Evolutionary conservation across 2,797 vertebrate species (phyloP), one percentile per base, ranked within the genome.

Genomic region (Aulostomus chinensis): DNA sequence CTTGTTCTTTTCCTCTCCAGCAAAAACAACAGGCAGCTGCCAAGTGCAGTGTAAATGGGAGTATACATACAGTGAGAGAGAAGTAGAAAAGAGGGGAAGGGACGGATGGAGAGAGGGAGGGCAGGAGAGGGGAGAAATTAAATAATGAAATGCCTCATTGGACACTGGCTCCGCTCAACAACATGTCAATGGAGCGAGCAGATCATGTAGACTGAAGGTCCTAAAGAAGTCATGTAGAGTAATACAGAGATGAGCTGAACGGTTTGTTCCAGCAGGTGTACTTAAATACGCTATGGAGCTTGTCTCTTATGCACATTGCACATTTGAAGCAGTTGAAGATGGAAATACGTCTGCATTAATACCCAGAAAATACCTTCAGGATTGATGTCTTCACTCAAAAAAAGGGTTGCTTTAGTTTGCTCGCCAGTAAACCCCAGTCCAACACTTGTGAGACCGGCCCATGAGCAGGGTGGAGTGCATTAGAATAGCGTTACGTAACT

Each of bases 41-140:
- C 86, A 86, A 86, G 71, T 50, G 76, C 76, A 54, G 69, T 76
- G 81, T 87, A 83, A 85, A 86, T 86, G 80, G 68, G 72, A 82
- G 81, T 71, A 81, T 64, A 85, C 73, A 79, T 78, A 51, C 67
- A 64, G 73, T 14, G 30, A 28, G 48, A 50, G 58, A 54, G 35
- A 35, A 41, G 8, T 48, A 29, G 34, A 5, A 35, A 40, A 41
- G 11, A 6, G 2, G 26, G 11, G 29, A 11, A 17, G 11, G 31
- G 29, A 50, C 10, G 14, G 37, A 29, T 24, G 15, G 29, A 40
- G 41, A 12, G 32, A 58, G 52, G 43, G 60, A 32, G 46, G 55
- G n/a, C n/a, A n/a, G 64, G 31, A 61, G 14, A 4, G 8, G 53
- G 12, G 9, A 25, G 54, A 55, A 76, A 75, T 77, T 64, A 70